phyloP scores from a whole-genome alignment of 2,113 vertebrate species.

The Paramormyrops kingsleyae region DNA sequence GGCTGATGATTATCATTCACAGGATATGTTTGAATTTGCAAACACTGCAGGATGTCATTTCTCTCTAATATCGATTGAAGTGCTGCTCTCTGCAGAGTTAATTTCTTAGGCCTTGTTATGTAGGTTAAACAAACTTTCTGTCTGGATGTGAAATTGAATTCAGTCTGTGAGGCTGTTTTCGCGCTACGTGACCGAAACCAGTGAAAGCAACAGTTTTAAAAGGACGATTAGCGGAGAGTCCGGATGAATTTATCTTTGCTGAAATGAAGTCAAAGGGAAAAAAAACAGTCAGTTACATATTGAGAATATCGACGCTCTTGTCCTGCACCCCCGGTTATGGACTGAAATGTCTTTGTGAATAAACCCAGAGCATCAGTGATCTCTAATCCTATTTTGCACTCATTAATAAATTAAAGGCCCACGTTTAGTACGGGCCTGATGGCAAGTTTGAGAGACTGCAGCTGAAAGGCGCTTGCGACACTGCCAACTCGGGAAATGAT shows the following conservation, averaged over 20 bases:
- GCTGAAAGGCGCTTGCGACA: neutral
- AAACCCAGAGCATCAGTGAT: neutral
- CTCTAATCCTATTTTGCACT: constrained; percentile 10
- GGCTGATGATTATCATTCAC: neutral
- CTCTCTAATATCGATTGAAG: constrained; percentile 2
- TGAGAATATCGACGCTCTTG: neutral
- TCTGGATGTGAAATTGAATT: constrained; percentile 1
- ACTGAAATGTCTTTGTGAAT: neutral
- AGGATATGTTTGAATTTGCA: neutral
- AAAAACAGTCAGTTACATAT: neutral
- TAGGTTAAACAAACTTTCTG: constrained; percentile 12
- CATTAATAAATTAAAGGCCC: constrained; percentile 5
- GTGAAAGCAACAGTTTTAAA: neutral
- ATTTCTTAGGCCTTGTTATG: constrained; percentile 2
- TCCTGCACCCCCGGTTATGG: neutral
- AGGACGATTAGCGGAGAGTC: neutral
- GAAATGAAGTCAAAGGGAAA: neutral
- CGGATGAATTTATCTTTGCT: neutral
- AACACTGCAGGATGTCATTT: neutral
- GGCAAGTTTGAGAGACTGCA: neutral
- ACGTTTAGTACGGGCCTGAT: neutral
- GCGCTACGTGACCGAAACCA: neutral
- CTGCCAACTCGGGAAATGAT: neutral
- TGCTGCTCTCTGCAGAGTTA: neutral
- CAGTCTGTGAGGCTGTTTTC: neutral